Evolutionary conservation across 2,113 vertebrate species (phyloP), one percentile per base, ranked within the genome.

Genomic region (Hyla sarda): DNA sequence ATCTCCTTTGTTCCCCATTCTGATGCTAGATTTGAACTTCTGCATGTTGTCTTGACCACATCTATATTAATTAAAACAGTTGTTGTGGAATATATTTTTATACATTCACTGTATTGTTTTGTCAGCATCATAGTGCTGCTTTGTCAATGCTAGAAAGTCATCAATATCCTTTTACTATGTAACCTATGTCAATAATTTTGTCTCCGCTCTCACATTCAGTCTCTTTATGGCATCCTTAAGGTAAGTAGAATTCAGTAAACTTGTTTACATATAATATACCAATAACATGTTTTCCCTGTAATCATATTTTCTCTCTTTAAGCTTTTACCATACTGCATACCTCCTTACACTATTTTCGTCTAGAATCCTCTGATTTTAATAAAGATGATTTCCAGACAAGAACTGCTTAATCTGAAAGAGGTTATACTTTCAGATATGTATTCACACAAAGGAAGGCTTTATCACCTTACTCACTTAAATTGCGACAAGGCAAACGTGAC

Each of bases 401-500:
- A 82, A 54, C 62, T 72, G 67, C 25, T 50, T 54, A 71, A 83
- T 73, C 67, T 56, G 28, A 56, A 54, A 83, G 19, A 83, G 62
- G 62, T 69, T 82, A 73, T 37, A 73, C 28, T 56, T 72, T 54
- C 30, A 83, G 48, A 41, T 54, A 83, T 83, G 48, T 54, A 73
- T 83, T 71, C 82, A 56, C 56, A 54, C 67, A 71, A 72, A 83
- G 82, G 71, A 72, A n/a, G 3, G 28, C 50, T 56, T 71, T 83
- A 73, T 83, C 47, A 56, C 50, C 82, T 41, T 71, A 72, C 30
- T 73, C 82, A 73, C 67, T 83, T 83, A 41, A 72, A 72, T 56
- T 83, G 82, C 48, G 50, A 83, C 82, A 73, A n/a, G 82, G 32
- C 65, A 83, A 83, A 83, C 82, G 82, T 83, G 82, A 83, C 82